Conservation (phyloP, 2,113 vertebrate species). For the Caloenas nicobarica region DNA sequence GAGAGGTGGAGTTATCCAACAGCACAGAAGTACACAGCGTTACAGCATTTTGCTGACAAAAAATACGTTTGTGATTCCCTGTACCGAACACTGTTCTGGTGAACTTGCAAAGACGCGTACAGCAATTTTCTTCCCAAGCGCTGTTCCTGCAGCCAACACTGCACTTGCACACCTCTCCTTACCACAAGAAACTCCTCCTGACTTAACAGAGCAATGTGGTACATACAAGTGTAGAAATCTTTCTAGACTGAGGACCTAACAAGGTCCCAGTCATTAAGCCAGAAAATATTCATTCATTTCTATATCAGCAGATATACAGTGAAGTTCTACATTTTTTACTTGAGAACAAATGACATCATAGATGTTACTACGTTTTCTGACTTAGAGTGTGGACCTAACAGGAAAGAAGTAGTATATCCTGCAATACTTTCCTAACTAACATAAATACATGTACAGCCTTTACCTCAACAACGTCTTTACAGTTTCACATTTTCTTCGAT, state of each 20-base stretch:
- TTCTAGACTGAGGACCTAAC: not conserved
- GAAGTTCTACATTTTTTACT: not conserved
- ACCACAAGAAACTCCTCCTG: not conserved
- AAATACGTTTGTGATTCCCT: not conserved
- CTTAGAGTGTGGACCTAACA: not conserved
- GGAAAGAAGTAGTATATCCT: not conserved
- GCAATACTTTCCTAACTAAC: not conserved
- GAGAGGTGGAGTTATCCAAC: not conserved
- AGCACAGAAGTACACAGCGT: accelerated
- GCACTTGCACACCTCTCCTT: not conserved
- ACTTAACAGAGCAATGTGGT: not conserved
- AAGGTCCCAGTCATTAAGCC: not conserved
- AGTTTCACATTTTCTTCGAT: not conserved
- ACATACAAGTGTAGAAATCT: accelerated
- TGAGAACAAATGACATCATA: not conserved
- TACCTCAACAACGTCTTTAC: accelerated
- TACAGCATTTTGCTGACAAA: not conserved
- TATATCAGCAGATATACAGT: not conserved
- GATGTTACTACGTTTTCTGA: not conserved
- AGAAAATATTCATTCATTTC: not conserved
- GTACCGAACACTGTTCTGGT: not conserved
- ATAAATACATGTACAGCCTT: not conserved
- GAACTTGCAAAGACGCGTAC: not conserved
- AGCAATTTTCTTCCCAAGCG: not conserved
- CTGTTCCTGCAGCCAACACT: not conserved